A percentile compares a stretch with the other conserved stretches of the same genome.
These are phyloP conservation scores for Rhyacophila brunnea DNA, from an alignment of 1,140 invertebrate genomes.

Conservation along the genomic window DNA sequence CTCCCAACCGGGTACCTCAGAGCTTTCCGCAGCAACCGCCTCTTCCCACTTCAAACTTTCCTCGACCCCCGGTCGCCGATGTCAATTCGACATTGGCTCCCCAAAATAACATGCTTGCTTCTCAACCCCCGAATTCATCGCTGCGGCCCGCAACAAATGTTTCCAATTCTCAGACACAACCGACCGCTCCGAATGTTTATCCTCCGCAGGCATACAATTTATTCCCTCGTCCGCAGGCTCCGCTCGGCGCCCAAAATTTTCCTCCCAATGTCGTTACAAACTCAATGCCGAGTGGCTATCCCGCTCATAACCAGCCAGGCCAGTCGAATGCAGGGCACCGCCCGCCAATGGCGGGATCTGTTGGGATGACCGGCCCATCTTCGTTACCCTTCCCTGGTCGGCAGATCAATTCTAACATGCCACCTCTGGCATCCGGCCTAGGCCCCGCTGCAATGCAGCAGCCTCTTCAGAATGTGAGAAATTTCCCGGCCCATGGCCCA, in stretches of 20 bases:
- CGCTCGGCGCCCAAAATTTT: neutral
- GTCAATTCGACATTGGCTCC: neutral
- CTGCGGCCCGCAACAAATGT: slow-evolving; percentile 12
- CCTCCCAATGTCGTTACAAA: neutral
- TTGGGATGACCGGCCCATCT: neutral
- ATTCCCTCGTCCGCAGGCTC: neutral
- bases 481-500: neutral
- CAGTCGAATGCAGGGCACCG: neutral
- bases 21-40: neutral
- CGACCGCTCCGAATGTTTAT: neutral
- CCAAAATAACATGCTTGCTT: neutral
- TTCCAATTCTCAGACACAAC: neutral
- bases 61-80: neutral
- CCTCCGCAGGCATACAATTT: slow-evolving; percentile 1
- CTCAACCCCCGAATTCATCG: slow-evolving; percentile 3
- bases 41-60: neutral
- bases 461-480: slow-evolving; percentile 4
- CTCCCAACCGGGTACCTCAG: neutral
- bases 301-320: neutral
- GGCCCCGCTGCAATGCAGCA: slow-evolving; percentile 29
- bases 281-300: neutral
- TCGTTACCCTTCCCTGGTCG: slow-evolving; percentile 36
- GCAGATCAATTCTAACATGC: slow-evolving; percentile 52
- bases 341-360: neutral
- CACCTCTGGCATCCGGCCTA: slow-evolving; percentile 49